Conservation (phyloP, 2,797 vertebrate genomes). For the Protosalanx chinensis region DNA sequence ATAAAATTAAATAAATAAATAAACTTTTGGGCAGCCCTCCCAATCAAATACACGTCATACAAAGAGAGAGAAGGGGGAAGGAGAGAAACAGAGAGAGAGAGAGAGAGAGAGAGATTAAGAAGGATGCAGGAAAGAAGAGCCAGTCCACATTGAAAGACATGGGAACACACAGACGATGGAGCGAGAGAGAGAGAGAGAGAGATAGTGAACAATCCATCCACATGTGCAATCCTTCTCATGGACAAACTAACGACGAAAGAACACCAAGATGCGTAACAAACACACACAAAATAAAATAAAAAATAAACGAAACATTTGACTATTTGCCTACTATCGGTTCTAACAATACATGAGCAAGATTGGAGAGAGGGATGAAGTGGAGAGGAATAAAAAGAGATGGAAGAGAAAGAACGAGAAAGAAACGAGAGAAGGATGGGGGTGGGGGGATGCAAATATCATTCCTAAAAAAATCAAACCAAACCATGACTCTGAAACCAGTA, state of each 20-base stretch:
- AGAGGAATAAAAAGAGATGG: constrained; percentile 12
- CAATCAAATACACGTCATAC: constrained; percentile 69
- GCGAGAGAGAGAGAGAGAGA: constrained; percentile 6
- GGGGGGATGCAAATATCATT: constrained; percentile 71
- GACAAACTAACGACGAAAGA: constrained; percentile 43
- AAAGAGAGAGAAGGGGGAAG: constrained; percentile 48
- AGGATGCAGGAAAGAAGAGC: constrained; percentile 66
- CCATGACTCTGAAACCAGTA: constrained; percentile 66
- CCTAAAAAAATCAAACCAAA: constrained; percentile 62
- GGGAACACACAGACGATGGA: constrained; percentile 61
- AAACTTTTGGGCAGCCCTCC: constrained; percentile 69
- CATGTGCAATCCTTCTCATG: constrained; percentile 60
- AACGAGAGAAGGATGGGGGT: constrained; percentile 47
- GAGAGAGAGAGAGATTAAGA: constrained; percentile 49
- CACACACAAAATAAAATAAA: constrained; percentile 24
- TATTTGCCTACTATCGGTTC: constrained; percentile 50
- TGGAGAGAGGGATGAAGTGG: constrained; percentile 45
- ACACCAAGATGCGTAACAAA: constrained; percentile 57
- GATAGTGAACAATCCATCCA: constrained; percentile 53
- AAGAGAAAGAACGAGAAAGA: constrained; percentile 36
- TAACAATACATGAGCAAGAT: constrained; percentile 56
- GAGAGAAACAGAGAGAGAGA: constrained; percentile 39
- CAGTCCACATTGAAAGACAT: constrained; percentile 74
- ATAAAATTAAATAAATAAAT: constrained; percentile 64
- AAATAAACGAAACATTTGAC: constrained; percentile 38